Base-by-base conservation (phyloP, 2,797 vertebrate genomes). In the Trematomus bernacchii region DNA sequence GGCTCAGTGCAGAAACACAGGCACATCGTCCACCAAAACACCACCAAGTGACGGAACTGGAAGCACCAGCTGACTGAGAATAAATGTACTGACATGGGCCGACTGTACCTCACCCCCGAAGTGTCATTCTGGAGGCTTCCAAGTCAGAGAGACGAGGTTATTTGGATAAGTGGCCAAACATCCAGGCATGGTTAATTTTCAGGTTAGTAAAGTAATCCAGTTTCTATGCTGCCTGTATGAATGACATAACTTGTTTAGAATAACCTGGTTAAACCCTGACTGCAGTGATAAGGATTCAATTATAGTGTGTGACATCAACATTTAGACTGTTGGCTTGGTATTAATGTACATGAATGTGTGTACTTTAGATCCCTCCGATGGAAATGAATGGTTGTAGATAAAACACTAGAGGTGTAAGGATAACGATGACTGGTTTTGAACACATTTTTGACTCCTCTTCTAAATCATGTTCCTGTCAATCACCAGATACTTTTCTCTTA, bases 1-100 rank as follows among this genome's bases (percentile, higher is more conserved):
- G 85, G 89, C 87, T 90, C 85, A 87, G 78, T 83, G 89, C 82
- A 79, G 81, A 88, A 86, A 92, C 84, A 90, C 78, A 77, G 65
- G 58, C 73, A 27, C 62, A 30, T 50, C 23, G 73, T 80, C 87
- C 74, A 46, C 86, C 74, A 46, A 76, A 68, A 78, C 74, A 74
- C 69, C 70, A 60, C 59, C 19, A 83, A 4, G 63, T 53, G 72
- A 77, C 65, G 2, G 85, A 86, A 82, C 85, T 77, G 80, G 77
- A 87, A 84, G 82, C 53, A 63, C 76, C 69, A 55, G 80, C 81
- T 87, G 79, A 77, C 76, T 48, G 67, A 80, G 78, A 69, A 64
- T 61, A 52, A 72, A 79, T 58, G 73, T 59, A 65, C 54, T 51
- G 68, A 77, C 67, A 53, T 79, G 44, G 65, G 59, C 70, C 42